These are phyloP conservation scores for Neodon shergylaensis DNA, from an alignment of 2,113 vertebrate genomes.

Conservation along the genomic window DNA sequence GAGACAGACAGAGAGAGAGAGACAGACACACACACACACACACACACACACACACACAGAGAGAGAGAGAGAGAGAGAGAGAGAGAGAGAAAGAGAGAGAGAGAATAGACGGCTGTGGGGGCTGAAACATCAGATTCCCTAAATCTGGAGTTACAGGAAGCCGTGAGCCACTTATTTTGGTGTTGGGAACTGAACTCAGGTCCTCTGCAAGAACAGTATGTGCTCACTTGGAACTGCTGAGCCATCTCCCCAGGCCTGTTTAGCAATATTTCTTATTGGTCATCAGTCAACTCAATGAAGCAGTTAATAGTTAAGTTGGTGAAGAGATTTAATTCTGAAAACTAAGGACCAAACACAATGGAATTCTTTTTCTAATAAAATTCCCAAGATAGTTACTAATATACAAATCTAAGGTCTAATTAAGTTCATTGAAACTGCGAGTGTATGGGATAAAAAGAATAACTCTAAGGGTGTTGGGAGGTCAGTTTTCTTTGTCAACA, in stretches of 20 bases:
- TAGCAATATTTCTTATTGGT: neutral
- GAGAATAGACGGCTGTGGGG: neutral
- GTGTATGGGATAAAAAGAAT: neutral
- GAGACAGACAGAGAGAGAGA: too few species aligned
- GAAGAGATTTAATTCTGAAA: conserved; percentile 54
- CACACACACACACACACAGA: too few species aligned
- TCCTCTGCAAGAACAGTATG: neutral
- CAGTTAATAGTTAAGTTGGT: neutral
- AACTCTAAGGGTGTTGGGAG: neutral
- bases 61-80: too few species aligned
- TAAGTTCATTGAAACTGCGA: conserved; percentile 51
- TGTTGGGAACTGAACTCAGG: neutral
- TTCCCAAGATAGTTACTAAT: neutral
- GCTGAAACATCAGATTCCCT: neutral
- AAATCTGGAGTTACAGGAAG: neutral
- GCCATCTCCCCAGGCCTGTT: neutral
- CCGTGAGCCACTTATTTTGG: neutral
- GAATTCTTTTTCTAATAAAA: conserved; percentile 49
- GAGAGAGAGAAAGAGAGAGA: too few species aligned
- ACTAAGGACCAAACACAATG: neutral
- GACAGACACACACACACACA: too few species aligned
- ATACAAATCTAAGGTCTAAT: conserved; percentile 1
- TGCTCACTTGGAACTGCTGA: neutral
- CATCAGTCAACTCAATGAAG: neutral
- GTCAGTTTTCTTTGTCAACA: neutral